Base-by-base conservation (phyloP, 2,888 invertebrate species). In the Flabesymbios commensalis region DNA sequence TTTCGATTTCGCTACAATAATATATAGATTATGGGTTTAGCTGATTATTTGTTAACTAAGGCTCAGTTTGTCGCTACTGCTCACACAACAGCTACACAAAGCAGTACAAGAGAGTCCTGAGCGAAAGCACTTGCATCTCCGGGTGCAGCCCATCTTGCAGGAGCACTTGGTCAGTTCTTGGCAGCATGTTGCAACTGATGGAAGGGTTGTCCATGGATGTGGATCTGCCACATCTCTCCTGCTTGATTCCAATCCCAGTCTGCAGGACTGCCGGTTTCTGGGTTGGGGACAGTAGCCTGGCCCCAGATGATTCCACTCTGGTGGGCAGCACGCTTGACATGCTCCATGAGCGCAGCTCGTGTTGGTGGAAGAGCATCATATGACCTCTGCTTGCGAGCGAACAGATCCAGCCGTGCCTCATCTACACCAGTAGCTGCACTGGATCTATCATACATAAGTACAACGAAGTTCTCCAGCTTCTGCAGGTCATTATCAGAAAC, bases 401-500 rank as follows among this genome's bases (percentile, higher is more conserved):
- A 72, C 33, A 74, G 26, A 19, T 67, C 63, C 4, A 60, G 59
- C 45, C 67, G 45, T 24, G 64, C 63, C 5, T 64, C 65, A 53
- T 74, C 54, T 7, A 72, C 64, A 58, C 33, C 28, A 7, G 41
- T 42, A 29, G 49, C 45, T 62, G 54, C 7, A 49, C 65, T 65
- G 19, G 70, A 64, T 41, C 59, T 63, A 57, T 69, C 68, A 48
- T 68, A 70, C 66, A 71, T 64, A 2, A 64, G 48, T 19, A 69
- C 57, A n/a, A 69, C 65, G 57, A 68, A 69, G 31, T 51, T 66
- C 49, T 72, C 68, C 53, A 68, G 51, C 7, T n/a, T 53, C 33
- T 60, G 4, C 49, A 67, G 41, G 45, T 65, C 63, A 51, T 31
- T 39, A 43, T 63, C 59, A 22, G 29, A 29, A 22, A 59, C 45